phyloP scores from a whole-genome alignment of 2,113 vertebrate species.

The Zingel zingel region DNA sequence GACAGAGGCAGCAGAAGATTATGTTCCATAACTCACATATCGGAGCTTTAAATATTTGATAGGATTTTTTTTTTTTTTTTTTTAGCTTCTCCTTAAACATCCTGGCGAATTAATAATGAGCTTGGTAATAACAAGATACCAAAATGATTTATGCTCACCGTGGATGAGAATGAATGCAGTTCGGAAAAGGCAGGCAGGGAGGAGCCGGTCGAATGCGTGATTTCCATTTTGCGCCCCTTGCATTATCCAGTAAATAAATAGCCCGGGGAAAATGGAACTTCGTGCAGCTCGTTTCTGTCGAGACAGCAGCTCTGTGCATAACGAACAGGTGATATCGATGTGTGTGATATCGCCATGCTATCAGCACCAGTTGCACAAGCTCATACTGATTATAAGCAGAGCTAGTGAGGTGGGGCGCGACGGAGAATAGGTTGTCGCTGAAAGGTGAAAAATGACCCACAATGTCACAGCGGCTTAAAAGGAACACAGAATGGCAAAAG shows the following conservation, averaged over 20 bases:
- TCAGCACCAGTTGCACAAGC: slow-evolving; percentile 56
- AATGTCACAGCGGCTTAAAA: slow-evolving; percentile 54
- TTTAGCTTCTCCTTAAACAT: slow-evolving; percentile 59
- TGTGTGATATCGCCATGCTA: slow-evolving; percentile 18
- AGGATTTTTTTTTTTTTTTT: slow-evolving; percentile 38
- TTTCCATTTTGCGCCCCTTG: slow-evolving; percentile 77
- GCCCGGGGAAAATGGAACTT: slow-evolving; percentile 69
- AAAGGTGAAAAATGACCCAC: slow-evolving; percentile 56
- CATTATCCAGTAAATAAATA: slow-evolving; percentile 83
- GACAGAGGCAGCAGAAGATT: slow-evolving; percentile 38
- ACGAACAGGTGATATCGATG: slow-evolving; percentile 69
- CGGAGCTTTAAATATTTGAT: slow-evolving; percentile 74
- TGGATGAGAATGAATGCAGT: slow-evolving; percentile 50
- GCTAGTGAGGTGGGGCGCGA: slow-evolving; percentile 33
- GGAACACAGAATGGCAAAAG: slow-evolving; percentile 46
- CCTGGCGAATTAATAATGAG: slow-evolving; percentile 73
- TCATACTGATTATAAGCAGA: slow-evolving; percentile 18
- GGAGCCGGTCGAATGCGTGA: slow-evolving; percentile 62
- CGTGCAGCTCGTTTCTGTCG: slow-evolving; percentile 51
- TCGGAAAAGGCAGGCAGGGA: slow-evolving; percentile 46
- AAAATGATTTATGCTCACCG: slow-evolving; percentile 71
- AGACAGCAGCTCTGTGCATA: slow-evolving; percentile 59
- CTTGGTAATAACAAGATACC: slow-evolving; percentile 66
- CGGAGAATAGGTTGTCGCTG: slow-evolving; percentile 61
- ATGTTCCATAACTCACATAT: slow-evolving; percentile 28